Evolutionary conservation across 2,888 invertebrate species (phyloP).

Genomic region (Atherix ibis): DNA sequence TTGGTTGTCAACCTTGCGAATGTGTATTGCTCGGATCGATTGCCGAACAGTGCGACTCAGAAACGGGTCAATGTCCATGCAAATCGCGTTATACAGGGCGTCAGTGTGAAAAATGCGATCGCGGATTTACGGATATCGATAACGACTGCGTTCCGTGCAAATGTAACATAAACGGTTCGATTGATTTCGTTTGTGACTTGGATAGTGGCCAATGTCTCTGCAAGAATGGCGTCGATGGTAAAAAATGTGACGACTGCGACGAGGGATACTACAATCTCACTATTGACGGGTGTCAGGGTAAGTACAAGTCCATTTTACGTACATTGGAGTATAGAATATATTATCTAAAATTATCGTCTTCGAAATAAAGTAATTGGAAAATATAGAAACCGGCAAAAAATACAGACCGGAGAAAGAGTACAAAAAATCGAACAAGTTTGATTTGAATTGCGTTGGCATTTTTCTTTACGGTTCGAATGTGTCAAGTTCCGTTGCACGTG

Average conservation of each 20-base stretch:
- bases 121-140: conserved; percentile 55
- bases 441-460: too few species aligned
- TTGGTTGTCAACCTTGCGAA: conserved; percentile 54
- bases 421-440: too few species aligned
- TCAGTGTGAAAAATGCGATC: conserved; percentile 51
- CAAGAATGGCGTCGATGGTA: conserved; percentile 59
- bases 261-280: conserved; percentile 55
- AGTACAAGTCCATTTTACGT: conserved; percentile 32
- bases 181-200: conserved; percentile 51
- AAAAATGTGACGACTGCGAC: conserved; percentile 57
- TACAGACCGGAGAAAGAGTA: too few species aligned
- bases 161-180: conserved; percentile 56
- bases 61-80: conserved; percentile 62
- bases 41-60: conserved; percentile 50
- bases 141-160: conserved; percentile 66
- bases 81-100: conserved; percentile 52
- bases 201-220: conserved; percentile 66
- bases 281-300: conserved; percentile 48
- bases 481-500: too few species aligned
- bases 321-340: too few species aligned
- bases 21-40: conserved; percentile 64
- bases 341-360: too few species aligned
- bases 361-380: too few species aligned
- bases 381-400: too few species aligned
- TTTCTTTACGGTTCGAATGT: too few species aligned